Base-by-base conservation (phyloP, 2,888 invertebrate species). In the Silvanus unidentatus region DNA sequence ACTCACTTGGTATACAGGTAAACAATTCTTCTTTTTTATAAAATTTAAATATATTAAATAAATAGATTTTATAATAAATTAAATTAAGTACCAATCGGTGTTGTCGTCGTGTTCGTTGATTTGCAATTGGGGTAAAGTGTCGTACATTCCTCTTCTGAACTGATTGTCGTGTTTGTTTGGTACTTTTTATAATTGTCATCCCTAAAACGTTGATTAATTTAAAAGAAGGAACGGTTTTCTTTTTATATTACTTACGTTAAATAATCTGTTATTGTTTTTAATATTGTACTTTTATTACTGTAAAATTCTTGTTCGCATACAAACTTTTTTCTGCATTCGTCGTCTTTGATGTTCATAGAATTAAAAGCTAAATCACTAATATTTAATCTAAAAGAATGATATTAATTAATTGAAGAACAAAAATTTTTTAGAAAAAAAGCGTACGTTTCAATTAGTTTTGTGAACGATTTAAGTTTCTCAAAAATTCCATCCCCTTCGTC, bases 1-100 rank as follows among this genome's bases (percentile, higher is more conserved):
- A 39, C 73, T 93, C 42, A 80, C 80, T 55, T 88, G 88, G 85
- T 86, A 82, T 65, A 79, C 78, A 61, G 81, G 82, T 81, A 63
- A 69, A 66, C 50, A 42, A 39, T 28, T 14, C 2, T 3, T 39
- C 13, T 27, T 16, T 16, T 27, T 39, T 42, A 35, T 40, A 27
- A 13, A 22, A 22, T 22, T 22, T n/a, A n/a, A n/a, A 22, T 22
- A 5, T 22, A 22, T 22, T 22, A 3, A 22, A 22, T 22, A 22
- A 22, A 22, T 22, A 22, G 22, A 5, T 22, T 22, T 22, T 22
- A 22, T 8, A 22, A 22, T 22, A 22, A 22, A 22, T 22, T 22
- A 22, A 22, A 5, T 3, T 22, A 22, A 22, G 22, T 5, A 22
- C 8, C 8, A n/a, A n/a, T n/a, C n/a, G n/a, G n/a, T n/a, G n/a